Evolutionary conservation across 2,113 vertebrate species (phyloP).

Genomic region (Dinomys branickii): DNA sequence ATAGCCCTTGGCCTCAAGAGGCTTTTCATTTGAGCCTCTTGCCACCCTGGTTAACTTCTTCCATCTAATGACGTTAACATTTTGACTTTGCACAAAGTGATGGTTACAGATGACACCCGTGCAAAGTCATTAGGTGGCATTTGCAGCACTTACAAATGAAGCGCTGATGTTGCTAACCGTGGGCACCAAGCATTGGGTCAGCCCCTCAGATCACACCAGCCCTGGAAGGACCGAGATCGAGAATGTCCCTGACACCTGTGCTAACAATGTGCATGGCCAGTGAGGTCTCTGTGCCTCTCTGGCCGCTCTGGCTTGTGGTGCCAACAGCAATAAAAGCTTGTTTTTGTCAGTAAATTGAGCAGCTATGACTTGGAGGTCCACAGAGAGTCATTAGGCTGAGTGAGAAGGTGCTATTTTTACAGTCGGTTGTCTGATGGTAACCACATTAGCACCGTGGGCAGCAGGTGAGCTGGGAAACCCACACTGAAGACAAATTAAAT

Average conservation of each 20-base stretch:
- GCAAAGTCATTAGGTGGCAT: neutral
- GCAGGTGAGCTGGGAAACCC: slow-evolving; percentile 58
- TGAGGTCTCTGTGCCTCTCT: slow-evolving; percentile 39
- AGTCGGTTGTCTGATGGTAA: neutral
- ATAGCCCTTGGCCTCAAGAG: no score
- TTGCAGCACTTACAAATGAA: neutral
- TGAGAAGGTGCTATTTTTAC: slow-evolving; percentile 47
- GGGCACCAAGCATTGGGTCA: neutral
- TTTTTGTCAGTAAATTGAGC: slow-evolving; percentile 65
- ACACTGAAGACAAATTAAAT: slow-evolving; percentile 17
- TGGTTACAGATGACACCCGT: neutral
- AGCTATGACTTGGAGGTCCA: slow-evolving; percentile 59
- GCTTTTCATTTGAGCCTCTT: slow-evolving; percentile 62
- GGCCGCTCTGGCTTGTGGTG: slow-evolving; percentile 48
- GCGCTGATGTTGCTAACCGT: neutral
- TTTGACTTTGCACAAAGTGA: slow-evolving; percentile 52
- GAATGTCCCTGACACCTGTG: neutral
- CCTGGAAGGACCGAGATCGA: neutral
- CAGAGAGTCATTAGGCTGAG: slow-evolving; percentile 50
- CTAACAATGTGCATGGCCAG: neutral
- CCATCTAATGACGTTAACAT: neutral
- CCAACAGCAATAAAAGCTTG: slow-evolving; percentile 64
- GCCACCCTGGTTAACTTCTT: neutral
- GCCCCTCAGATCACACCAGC: neutral
- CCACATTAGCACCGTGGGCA: slow-evolving; percentile 49